A percentile compares a stretch with the other conserved stretches of the same genome.
These are phyloP conservation scores for Astur gentilis DNA, from an alignment of 2,113 vertebrate species.

Conservation along the genomic window DNA sequence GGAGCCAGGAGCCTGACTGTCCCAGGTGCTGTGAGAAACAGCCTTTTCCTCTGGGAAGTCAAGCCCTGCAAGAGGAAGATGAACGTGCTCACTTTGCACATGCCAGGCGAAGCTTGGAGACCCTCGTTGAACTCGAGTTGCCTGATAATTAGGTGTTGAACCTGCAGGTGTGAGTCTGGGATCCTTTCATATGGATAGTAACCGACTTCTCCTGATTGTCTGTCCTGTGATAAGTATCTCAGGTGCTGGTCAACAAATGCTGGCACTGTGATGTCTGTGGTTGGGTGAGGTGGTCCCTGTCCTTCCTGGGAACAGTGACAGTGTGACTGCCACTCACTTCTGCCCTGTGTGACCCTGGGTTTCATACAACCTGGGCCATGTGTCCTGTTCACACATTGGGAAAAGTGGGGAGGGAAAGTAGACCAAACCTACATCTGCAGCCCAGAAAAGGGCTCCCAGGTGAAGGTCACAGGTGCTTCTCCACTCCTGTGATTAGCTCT, in stretches of 20 bases:
- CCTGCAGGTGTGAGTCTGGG: background rate
- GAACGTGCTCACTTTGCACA: background rate
- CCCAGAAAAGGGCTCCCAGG: background rate
- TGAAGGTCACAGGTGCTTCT: background rate
- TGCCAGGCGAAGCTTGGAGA: background rate
- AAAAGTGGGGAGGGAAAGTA: background rate
- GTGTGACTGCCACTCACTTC: background rate
- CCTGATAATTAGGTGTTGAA: background rate
- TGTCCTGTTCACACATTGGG: background rate
- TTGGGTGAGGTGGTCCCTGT: background rate
- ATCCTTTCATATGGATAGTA: background rate
- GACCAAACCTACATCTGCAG: background rate
- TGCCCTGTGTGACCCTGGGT: accelerated
- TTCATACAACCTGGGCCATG: background rate
- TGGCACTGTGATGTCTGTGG: background rate
- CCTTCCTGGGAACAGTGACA: background rate
- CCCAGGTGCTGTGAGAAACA: background rate
- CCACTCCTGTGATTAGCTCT: background rate
- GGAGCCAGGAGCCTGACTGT: background rate
- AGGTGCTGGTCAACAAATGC: background rate
- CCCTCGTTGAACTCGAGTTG: accelerated
- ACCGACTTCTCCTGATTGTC: background rate
- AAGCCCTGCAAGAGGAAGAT: background rate
- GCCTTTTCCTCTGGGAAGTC: background rate
- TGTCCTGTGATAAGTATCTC: background rate